Evolutionary conservation across 2,113 vertebrate genomes (phyloP).

Genomic region (Henicopernis longicauda): DNA sequence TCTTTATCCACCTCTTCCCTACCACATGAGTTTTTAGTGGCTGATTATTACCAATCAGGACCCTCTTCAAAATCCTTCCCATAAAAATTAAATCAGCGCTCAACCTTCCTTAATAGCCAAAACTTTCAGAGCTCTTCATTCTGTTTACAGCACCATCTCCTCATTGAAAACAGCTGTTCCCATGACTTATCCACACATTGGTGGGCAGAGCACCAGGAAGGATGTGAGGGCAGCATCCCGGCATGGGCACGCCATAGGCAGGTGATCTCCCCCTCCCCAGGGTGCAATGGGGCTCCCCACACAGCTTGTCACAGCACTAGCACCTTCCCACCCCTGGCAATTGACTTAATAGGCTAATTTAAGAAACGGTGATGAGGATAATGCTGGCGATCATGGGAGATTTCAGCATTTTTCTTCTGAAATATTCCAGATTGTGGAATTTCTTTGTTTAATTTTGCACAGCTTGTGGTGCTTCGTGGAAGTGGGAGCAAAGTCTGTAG

Average conservation of each 20-base stretch:
- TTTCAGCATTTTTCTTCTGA: neutral
- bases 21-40: neutral
- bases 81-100: neutral
- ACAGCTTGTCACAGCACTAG: neutral
- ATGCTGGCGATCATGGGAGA: neutral
- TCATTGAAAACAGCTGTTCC: neutral
- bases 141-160: neutral
- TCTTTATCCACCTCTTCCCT: neutral
- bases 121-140: neutral
- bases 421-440: neutral
- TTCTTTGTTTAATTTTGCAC: neutral
- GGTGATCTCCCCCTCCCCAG: neutral
- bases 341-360: neutral
- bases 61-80: neutral
- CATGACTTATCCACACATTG: accelerated
- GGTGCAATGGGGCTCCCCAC: accelerated
- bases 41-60: neutral
- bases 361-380: neutral
- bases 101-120: neutral
- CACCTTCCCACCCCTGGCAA: neutral
- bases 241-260: accelerated
- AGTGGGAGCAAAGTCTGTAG: neutral
- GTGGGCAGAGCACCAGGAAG: neutral
- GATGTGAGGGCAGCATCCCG: neutral
- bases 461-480: neutral